Base-by-base conservation (phyloP, 2,888 invertebrate genomes). In the Ormyrus rosae region DNA sequence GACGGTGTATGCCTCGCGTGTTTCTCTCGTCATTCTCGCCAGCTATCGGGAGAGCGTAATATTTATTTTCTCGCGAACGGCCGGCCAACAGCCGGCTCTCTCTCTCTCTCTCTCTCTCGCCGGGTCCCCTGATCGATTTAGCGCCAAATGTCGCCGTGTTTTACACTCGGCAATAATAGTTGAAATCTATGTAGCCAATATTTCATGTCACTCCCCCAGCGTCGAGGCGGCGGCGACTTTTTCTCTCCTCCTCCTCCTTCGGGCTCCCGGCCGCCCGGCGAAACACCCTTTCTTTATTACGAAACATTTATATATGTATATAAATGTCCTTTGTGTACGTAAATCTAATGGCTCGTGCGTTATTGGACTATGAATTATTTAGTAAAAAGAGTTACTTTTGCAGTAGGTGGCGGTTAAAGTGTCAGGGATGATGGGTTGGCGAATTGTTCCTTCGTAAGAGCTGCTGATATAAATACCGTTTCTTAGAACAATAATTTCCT, bases 151-250 rank as follows among this genome's bases (percentile, higher is more conserved):
- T 90, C 88, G 87, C 90, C 90, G 87, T 91, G 90, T 90, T 91
- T 91, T 90, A 90, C 90, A 91, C 89, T 88, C 86, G 87, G 87
- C 87, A 90, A 91, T 91, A 91, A 91, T 90, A 90, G 90, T 90
- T 87, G 89, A 88, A 91, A 90, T 90, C 89, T 89, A 89, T 89
- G 89, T 90, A 89, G 89, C 86, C 89, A 89, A 91, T 91, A 91
- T 90, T 90, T 91, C 90, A 90, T 83, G 87, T 86, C 89, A 88
- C 87, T 84, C 81, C 84, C 51, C 78, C 69, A 72, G 74, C 75
- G 81, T 80, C 81, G 70, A 19, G 19, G 19, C 19, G 19, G 19
- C 83, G 82, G 82, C 80, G 71, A 70, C 73, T 67, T 70, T 64
- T 46, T 63, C 77, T 80, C 53, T 46, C 58, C 77, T 80, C 53